phyloP scores from a whole-genome alignment of 2,888 invertebrate species.

The Oscheius sp. region DNA sequence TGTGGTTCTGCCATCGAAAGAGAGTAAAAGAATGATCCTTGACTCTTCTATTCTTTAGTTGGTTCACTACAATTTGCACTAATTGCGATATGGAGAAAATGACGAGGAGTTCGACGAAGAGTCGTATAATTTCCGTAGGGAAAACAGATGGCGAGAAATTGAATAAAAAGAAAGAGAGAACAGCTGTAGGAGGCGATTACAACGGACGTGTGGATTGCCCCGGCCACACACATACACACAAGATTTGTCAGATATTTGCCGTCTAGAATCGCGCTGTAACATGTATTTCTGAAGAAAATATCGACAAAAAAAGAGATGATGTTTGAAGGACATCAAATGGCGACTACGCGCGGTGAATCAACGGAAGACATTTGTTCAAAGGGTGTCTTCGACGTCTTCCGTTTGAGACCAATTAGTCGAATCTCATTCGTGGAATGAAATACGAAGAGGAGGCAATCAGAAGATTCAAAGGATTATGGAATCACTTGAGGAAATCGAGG shows the following conservation, averaged over 20 bases:
- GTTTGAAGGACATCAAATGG: background rate
- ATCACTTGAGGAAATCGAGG: background rate
- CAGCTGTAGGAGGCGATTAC: conserved; percentile 23
- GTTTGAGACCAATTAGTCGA: background rate
- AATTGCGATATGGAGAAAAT: conserved; percentile 7
- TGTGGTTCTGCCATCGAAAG: conserved; percentile 12
- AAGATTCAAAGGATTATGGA: background rate
- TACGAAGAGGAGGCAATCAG: no score
- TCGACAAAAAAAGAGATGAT: background rate
- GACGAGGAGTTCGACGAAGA: background rate
- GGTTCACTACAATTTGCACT: conserved; percentile 7
- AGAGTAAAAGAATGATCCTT: no score
- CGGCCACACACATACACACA: conserved; percentile 14
- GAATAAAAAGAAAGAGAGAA: conserved; percentile 11
- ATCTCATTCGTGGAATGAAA: no score
- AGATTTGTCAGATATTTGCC: conserved; percentile 4
- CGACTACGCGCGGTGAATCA: background rate
- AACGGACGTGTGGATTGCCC: conserved; percentile 7
- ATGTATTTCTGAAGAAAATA: background rate
- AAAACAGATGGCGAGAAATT: background rate
- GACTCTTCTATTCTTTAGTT: background rate
- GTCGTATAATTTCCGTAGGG: background rate
- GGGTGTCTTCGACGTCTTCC: background rate
- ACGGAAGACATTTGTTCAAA: conserved; percentile 6
- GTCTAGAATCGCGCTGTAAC: background rate